Conservation (phyloP, 2,797 vertebrate species). For the Siniperca undulata region DNA sequence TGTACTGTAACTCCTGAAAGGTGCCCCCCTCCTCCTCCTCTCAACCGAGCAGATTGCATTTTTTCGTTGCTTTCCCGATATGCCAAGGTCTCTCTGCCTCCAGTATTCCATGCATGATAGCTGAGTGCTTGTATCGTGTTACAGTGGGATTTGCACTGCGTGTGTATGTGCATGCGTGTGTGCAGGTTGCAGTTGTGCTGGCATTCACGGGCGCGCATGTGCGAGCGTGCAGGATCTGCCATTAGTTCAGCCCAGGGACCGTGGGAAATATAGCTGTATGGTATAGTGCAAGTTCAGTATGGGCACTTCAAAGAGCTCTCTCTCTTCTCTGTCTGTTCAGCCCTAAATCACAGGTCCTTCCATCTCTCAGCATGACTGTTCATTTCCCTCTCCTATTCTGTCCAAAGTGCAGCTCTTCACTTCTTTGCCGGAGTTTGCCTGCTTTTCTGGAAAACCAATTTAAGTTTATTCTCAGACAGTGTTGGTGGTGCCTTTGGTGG, state of each 20-base stretch:
- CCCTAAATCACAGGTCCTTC: slow-evolving; percentile 43
- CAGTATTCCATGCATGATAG: slow-evolving; percentile 7
- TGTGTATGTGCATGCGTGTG: neutral
- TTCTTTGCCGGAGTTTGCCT: neutral
- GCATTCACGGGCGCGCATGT: slow-evolving; percentile 20
- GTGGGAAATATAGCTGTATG: slow-evolving; percentile 63
- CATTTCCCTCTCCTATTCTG: neutral
- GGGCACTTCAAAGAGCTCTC: slow-evolving; percentile 52
- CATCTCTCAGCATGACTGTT: neutral
- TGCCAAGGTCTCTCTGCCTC: slow-evolving; percentile 20
- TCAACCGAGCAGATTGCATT: slow-evolving; percentile 13
- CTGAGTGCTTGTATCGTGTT: slow-evolving; percentile 50
- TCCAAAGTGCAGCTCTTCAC: slow-evolving; percentile 16
- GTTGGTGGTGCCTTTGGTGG: slow-evolving; percentile 1
- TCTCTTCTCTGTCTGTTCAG: slow-evolving; percentile 35
- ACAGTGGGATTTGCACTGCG: slow-evolving; percentile 26
- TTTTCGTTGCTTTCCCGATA: slow-evolving; percentile 51
- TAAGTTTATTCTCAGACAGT: neutral
- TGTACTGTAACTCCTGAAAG: neutral
- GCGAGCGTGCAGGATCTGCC: slow-evolving; percentile 44
- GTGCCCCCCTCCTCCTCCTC: neutral
- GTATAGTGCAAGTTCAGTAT: slow-evolving; percentile 32
- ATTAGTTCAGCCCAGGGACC: slow-evolving; percentile 63
- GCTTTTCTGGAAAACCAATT: slow-evolving; percentile 5
- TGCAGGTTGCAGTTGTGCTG: slow-evolving; percentile 2